These are phyloP conservation scores for Falcunculus frontatus DNA, from an alignment of 2,113 vertebrate species.

Conservation along the genomic window DNA sequence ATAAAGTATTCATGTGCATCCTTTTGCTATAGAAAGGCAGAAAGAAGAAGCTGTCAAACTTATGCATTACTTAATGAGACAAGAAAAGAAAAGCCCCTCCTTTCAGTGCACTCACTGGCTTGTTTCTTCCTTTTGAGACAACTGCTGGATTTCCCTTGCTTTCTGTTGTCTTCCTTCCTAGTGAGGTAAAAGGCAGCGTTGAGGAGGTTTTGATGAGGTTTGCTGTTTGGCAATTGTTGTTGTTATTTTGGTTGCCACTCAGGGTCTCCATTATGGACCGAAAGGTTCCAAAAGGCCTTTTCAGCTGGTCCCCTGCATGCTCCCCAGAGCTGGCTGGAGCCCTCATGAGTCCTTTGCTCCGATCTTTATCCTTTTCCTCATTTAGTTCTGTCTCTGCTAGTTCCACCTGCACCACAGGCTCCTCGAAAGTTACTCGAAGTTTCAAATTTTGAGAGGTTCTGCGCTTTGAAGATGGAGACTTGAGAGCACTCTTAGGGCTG, in stretches of 20 bases:
- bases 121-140: constrained; percentile 83
- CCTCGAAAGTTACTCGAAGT: constrained; percentile 95
- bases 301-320: constrained; percentile 71
- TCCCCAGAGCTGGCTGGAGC: constrained; percentile 44
- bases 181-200: constrained; percentile 75
- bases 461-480: constrained; percentile 93
- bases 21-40: not conserved
- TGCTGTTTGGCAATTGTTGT: constrained; percentile 77
- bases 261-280: constrained; percentile 94
- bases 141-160: constrained; percentile 72
- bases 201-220: constrained; percentile 69
- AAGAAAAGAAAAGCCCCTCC: not conserved
- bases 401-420: constrained; percentile 88
- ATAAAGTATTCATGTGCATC: not conserved
- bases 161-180: constrained; percentile 82
- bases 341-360: constrained; percentile 49
- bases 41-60: not conserved
- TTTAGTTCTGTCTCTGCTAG: constrained; percentile 73
- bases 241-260: constrained; percentile 94
- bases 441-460: constrained; percentile 93
- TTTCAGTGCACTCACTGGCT: constrained; percentile 79
- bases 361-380: constrained; percentile 80
- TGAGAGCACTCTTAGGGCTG: constrained; percentile 97
- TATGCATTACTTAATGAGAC: not conserved
- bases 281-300: constrained; percentile 89